Evolutionary conservation across 2,888 invertebrate species (phyloP).

Genomic region (Thumatha senex): DNA sequence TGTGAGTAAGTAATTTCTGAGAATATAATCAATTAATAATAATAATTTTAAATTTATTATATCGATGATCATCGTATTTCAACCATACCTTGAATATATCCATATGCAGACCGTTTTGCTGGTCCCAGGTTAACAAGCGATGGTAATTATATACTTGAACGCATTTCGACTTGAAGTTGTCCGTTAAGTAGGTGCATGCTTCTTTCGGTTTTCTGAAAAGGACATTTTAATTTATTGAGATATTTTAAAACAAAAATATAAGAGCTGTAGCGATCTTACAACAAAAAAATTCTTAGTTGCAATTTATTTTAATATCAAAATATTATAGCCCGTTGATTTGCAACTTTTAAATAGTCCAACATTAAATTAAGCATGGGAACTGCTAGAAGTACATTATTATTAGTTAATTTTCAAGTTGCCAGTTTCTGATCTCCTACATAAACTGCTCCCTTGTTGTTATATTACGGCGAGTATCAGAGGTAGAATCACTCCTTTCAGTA

Average conservation of each 20-base stretch:
- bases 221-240: neutral
- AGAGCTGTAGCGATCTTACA: neutral
- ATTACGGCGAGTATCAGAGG: too few relatives aligned
- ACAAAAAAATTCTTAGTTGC: too few relatives aligned
- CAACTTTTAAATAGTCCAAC: neutral
- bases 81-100: slow-evolving; percentile 93
- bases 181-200: slow-evolving; percentile 90
- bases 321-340: neutral
- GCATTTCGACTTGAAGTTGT: slow-evolving; percentile 91
- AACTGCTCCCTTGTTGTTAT: too few relatives aligned
- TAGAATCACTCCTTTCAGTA: too few relatives aligned
- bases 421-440: too few relatives aligned
- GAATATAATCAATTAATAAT: too few relatives aligned
- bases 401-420: too few relatives aligned
- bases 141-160: slow-evolving; percentile 93
- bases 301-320: neutral
- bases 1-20: too few relatives aligned
- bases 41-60: too few relatives aligned
- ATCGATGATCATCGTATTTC: too few relatives aligned
- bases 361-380: too few relatives aligned
- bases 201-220: slow-evolving; percentile 87
- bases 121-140: slow-evolving; percentile 91
- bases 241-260: neutral
- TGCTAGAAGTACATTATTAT: too few relatives aligned
- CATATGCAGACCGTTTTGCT: slow-evolving; percentile 90